Evolutionary conservation across 2,888 invertebrate species (phyloP).

Genomic region (Agonopterix subpropinquella): DNA sequence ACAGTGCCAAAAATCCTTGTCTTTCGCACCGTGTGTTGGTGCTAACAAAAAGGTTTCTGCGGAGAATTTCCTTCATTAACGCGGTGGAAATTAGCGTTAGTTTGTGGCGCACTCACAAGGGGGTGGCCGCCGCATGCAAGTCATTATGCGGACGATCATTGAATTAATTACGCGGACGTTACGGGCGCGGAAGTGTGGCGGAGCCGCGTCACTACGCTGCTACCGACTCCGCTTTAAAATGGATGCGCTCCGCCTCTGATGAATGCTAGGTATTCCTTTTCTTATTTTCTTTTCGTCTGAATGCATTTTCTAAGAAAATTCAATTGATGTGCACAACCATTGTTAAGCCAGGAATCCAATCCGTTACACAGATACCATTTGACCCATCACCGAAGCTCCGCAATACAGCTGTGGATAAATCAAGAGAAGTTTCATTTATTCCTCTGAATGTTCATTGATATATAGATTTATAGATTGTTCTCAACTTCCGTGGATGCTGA

Average conservation of each 20-base stretch:
- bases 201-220: constrained; percentile 21
- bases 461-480: background rate
- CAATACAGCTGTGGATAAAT: too few relatives aligned
- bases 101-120: constrained; percentile 46
- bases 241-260: constrained; percentile 14
- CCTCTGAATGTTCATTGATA: background rate
- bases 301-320: constrained; percentile 14
- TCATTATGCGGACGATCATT: constrained; percentile 72
- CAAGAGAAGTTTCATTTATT: background rate
- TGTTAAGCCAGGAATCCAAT: constrained; percentile 5
- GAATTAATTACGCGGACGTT: constrained; percentile 65
- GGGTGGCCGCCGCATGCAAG: constrained; percentile 55
- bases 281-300: constrained; percentile 14
- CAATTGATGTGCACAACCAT: background rate
- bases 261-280: constrained; percentile 18
- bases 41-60: constrained; percentile 54
- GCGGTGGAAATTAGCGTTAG: constrained; percentile 62
- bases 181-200: constrained; percentile 44
- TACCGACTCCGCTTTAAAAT: constrained; percentile 19
- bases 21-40: constrained; percentile 32
- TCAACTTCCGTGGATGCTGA: background rate
- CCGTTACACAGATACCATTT: too few relatives aligned
- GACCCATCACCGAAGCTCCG: too few relatives aligned
- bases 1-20: constrained; percentile 59
- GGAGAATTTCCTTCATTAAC: constrained; percentile 59